Percentiles rank a stretch among this genome's conserved stretches.
Conservation (phyloP, 2,113 vertebrate genomes). For the Corynorhinus townsendii region DNA sequence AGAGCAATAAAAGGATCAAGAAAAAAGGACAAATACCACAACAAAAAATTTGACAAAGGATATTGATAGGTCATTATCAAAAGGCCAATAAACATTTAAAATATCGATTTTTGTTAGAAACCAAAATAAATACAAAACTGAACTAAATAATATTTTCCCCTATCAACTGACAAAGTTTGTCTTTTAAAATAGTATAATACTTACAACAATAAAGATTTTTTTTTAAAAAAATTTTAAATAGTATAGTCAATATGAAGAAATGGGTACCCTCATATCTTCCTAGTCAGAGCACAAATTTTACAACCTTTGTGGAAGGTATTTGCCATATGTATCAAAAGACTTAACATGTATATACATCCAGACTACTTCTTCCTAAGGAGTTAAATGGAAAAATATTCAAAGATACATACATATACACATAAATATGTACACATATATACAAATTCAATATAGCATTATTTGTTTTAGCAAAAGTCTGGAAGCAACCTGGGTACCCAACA, state of each 20-base stretch:
- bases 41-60: not conserved
- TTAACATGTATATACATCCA: not conserved
- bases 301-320: not conserved
- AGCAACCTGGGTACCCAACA: not conserved
- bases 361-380: not conserved
- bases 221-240: not conserved
- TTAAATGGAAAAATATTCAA: not conserved
- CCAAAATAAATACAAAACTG: constrained; percentile 41
- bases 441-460: not conserved
- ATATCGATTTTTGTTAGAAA: constrained; percentile 13
- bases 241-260: not conserved
- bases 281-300: not conserved
- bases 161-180: not conserved
- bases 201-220: too few relatives aligned
- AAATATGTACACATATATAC: not conserved
- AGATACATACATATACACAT: not conserved
- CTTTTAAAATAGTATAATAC: not conserved
- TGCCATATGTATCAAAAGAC: not conserved
- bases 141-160: not conserved
- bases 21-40: not conserved
- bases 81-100: not conserved
- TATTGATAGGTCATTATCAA: not conserved
- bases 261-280: not conserved
- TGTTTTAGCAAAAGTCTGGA: not conserved
- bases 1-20: not conserved